Conservation (phyloP, 2,113 vertebrate species). For the Rhynchomys soricoides region DNA sequence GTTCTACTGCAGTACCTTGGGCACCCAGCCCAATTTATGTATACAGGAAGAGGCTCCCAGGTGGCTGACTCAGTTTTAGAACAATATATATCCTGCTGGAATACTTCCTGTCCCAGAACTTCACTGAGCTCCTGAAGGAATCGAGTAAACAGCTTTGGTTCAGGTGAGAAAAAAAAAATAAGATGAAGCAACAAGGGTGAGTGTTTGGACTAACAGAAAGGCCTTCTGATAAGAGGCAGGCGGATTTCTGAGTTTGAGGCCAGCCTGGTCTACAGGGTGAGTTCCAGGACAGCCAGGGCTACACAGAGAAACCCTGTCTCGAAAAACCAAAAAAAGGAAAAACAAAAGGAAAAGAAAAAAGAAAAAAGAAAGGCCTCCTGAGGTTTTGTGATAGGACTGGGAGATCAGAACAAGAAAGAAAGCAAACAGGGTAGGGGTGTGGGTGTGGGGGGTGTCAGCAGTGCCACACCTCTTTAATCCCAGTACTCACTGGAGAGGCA, state of each 20-base stretch:
- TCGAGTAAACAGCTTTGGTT: slow-evolving; percentile 50
- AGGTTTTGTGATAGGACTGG: not conserved
- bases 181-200: slow-evolving; percentile 4
- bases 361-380: not conserved
- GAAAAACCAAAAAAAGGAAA: too few relatives aligned
- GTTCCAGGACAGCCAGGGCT: too few relatives aligned
- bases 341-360: too few relatives aligned
- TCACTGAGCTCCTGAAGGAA: slow-evolving; percentile 26
- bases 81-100: slow-evolving; percentile 65
- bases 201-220: not conserved
- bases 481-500: not conserved
- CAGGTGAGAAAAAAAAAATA: slow-evolving; percentile 56
- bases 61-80: slow-evolving; percentile 48
- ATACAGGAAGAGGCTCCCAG: slow-evolving; percentile 55
- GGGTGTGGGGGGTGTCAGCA: not conserved
- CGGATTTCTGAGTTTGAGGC: too few relatives aligned
- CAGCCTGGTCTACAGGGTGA: too few relatives aligned
- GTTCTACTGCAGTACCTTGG: slow-evolving; percentile 28
- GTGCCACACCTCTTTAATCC: not conserved
- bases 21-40: slow-evolving; percentile 5
- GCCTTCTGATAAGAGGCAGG: too few relatives aligned
- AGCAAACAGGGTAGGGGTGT: not conserved
- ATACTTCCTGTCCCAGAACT: slow-evolving; percentile 55
- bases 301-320: too few relatives aligned
- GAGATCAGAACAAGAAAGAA: not conserved